Conservation (phyloP, 2,113 vertebrate genomes). For the Rousettus leschenaultii region DNA sequence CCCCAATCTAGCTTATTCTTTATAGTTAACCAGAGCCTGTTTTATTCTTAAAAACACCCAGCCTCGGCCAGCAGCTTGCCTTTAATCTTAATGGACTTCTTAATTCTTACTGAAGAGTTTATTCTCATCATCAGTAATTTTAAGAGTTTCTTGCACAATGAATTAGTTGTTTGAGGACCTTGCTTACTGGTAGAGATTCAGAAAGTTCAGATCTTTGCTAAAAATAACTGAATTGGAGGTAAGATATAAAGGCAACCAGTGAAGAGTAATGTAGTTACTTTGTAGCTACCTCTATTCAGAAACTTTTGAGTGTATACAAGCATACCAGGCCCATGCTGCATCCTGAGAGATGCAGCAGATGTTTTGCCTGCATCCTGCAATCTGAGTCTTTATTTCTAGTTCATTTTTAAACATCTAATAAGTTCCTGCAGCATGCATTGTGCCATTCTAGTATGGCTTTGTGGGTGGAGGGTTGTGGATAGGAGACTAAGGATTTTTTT, state of each 20-base stretch:
- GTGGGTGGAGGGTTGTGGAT: neutral
- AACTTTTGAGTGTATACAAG: neutral
- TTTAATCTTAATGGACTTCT: conserved; percentile 1
- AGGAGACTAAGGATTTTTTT: conserved; percentile 10
- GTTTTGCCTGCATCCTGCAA: neutral
- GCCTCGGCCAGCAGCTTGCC: neutral
- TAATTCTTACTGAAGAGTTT: neutral
- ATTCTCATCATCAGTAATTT: neutral
- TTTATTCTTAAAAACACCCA: neutral
- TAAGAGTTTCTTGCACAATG: neutral
- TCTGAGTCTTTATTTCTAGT: neutral
- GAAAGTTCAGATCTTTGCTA: conserved; percentile 14
- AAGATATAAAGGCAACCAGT: neutral
- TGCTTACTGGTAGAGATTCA: neutral
- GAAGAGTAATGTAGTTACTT: neutral
- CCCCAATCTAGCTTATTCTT: neutral
- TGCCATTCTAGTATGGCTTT: neutral
- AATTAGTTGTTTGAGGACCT: neutral
- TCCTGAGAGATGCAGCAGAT: neutral
- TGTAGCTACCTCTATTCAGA: neutral
- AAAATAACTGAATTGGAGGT: neutral
- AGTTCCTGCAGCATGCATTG: neutral
- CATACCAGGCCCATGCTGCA: neutral
- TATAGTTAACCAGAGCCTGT: neutral
- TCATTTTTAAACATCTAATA: neutral